Conservation (phyloP, 2,113 vertebrate genomes). For the Calidris pugnax region DNA sequence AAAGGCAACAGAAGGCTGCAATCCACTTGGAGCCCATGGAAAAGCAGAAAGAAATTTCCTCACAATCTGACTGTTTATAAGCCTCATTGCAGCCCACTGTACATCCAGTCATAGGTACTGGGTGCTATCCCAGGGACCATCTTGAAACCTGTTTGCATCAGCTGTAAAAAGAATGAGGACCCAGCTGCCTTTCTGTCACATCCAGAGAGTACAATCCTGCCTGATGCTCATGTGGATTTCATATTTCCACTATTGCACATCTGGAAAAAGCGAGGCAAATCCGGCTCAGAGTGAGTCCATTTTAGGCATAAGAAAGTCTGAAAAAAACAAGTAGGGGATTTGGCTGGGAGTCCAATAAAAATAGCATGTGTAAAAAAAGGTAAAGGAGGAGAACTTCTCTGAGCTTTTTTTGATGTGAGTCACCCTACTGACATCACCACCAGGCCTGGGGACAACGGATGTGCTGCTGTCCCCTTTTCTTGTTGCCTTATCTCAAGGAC, state of each 20-base stretch:
- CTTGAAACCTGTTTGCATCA: background rate
- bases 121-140: background rate
- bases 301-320: background rate
- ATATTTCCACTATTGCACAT: background rate
- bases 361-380: background rate
- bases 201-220: background rate
- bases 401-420: background rate
- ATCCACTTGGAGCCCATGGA: background rate
- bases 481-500: background rate
- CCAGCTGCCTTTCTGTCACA: background rate
- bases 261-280: background rate
- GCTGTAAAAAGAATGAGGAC: background rate
- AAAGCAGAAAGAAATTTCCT: background rate
- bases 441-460: background rate
- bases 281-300: background rate
- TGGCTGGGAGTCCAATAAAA: background rate
- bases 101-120: background rate
- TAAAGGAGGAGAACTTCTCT: background rate
- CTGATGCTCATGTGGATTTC: background rate
- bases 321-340: background rate
- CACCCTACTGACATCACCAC: background rate
- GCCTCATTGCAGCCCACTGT: background rate
- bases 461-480: background rate
- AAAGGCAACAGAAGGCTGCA: background rate
- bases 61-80: background rate